Percentiles rank a stretch among this genome's conserved stretches.
phyloP scores from a whole-genome alignment of 2,797 vertebrate species.

The Urocyon cinereoargenteus region DNA sequence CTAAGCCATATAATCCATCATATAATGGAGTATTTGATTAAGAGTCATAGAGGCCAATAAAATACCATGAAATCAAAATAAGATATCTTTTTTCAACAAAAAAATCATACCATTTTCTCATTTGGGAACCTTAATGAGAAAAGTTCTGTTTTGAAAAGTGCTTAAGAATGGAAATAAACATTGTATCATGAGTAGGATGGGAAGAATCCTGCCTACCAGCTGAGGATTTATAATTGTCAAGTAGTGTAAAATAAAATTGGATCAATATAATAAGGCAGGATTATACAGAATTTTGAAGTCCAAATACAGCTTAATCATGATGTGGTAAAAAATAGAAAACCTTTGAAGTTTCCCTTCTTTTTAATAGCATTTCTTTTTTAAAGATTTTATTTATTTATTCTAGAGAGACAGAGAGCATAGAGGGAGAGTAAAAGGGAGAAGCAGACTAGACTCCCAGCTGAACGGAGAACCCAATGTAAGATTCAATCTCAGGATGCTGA shows the following conservation, averaged over 20 bases:
- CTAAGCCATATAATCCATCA: neutral
- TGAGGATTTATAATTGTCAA: neutral
- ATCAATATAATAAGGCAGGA: neutral
- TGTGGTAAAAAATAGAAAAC: neutral
- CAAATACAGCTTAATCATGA: neutral
- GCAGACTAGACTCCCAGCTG: too few species aligned
- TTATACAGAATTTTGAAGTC: neutral
- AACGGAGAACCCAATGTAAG: too few species aligned
- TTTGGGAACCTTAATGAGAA: neutral
- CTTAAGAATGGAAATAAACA: constrained; percentile 27
- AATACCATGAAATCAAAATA: neutral
- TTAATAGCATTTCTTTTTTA: too few species aligned
- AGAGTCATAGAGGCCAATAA: neutral
- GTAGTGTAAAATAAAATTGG: neutral
- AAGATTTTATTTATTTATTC: too few species aligned
- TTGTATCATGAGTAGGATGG: neutral
- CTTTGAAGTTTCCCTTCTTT: neutral
- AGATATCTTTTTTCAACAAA: neutral
- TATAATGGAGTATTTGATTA: neutral
- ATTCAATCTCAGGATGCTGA: too few species aligned
- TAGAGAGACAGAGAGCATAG: too few species aligned
- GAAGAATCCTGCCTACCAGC: neutral
- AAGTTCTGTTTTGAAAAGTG: neutral
- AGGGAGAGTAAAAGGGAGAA: too few species aligned
- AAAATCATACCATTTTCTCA: neutral